A percentile compares a stretch with the other conserved stretches of the same genome.
Evolutionary conservation across 37 sponge, comb jelly and placozoan genomes (phyloP).

Genomic region (Oopsacas minuta): DNA sequence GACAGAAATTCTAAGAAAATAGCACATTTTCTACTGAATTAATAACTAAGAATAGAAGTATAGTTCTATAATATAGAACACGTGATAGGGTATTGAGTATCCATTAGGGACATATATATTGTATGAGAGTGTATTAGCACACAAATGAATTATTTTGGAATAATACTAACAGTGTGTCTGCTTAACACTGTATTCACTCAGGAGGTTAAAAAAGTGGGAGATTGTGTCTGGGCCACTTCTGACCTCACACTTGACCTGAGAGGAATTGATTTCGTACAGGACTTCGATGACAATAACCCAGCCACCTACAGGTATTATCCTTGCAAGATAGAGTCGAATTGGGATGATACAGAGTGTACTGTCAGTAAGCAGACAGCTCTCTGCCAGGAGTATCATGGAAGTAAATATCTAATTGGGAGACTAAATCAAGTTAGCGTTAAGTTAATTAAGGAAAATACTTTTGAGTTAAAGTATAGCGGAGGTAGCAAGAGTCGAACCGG

Average conservation of each 20-base stretch:
- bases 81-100: too few relatives aligned
- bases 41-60: too few relatives aligned
- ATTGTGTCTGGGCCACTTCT: background rate
- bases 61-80: too few relatives aligned
- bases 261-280: background rate
- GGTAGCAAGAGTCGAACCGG: background rate
- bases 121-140: too few relatives aligned
- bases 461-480: background rate
- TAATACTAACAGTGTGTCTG: background rate
- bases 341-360: background rate
- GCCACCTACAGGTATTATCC: background rate
- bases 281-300: background rate
- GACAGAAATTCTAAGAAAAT: too few relatives aligned
- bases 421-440: background rate
- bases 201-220: background rate
- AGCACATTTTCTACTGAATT: too few relatives aligned
- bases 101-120: too few relatives aligned
- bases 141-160: too few relatives aligned
- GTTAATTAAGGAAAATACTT: background rate
- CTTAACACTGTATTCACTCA: background rate
- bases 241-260: background rate
- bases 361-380: background rate
- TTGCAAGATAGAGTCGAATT: background rate
- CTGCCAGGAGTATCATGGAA: background rate
- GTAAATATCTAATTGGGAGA: background rate